Evolutionary conservation across 2,113 vertebrate species (phyloP).

Genomic region (Pituophis catenifer): DNA sequence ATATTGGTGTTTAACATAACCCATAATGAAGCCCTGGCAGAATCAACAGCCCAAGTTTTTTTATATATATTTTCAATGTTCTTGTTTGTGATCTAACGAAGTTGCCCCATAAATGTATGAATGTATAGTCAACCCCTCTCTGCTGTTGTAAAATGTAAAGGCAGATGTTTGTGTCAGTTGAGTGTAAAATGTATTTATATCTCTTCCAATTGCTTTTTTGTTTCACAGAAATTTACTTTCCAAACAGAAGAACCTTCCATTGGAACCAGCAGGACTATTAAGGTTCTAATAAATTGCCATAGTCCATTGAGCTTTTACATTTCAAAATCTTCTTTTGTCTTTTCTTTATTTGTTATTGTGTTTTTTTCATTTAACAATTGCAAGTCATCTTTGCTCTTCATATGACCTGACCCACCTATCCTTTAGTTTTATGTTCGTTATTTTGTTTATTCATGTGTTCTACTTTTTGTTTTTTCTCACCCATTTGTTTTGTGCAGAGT

Average conservation of each 20-base stretch:
- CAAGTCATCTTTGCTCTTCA: constrained; percentile 65
- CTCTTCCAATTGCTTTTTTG: constrained; percentile 83
- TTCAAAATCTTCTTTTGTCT: constrained; percentile 60
- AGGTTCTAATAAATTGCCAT: constrained; percentile 82
- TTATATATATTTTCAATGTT: not conserved
- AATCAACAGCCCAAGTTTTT: not conserved
- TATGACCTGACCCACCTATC: constrained; percentile 70
- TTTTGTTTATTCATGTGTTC: constrained; percentile 77
- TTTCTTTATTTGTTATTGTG: constrained; percentile 36
- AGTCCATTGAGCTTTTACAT: constrained; percentile 63
- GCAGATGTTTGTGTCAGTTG: constrained; percentile 11
- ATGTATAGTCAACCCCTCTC: not conserved
- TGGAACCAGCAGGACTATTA: constrained; percentile 83
- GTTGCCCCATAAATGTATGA: constrained; percentile 45
- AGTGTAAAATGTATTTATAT: constrained; percentile 70
- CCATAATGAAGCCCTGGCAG: not conserved
- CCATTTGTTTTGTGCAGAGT: constrained; percentile 81
- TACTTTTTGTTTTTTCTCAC: constrained; percentile 72
- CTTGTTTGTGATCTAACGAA: constrained; percentile 23
- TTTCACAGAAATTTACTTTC: constrained; percentile 80
- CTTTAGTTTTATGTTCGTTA: constrained; percentile 68
- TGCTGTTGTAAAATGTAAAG: constrained; percentile 5
- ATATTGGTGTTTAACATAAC: not conserved
- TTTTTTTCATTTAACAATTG: constrained; percentile 69
- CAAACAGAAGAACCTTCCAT: constrained; percentile 75